Base-by-base conservation (phyloP, 2,113 vertebrate species). In the Sialia sialis region DNA sequence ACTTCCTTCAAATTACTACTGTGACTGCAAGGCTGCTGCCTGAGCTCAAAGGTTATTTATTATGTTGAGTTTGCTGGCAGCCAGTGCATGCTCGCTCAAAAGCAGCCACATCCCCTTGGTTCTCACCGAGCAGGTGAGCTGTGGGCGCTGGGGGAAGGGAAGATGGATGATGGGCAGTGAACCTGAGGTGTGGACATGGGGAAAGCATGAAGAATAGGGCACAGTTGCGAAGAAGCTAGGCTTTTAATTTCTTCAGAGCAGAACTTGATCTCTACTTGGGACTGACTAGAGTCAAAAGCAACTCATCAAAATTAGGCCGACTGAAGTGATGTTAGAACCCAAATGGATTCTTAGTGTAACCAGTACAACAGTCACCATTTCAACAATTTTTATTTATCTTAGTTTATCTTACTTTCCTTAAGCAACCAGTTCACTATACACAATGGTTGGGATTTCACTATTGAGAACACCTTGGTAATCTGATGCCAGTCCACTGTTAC, bases 11-110 rank as follows among this genome's bases (percentile, higher is more conserved):
- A 43, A 62, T 58, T 69, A 34, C 34, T 73, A 4, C 78, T 2
- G 3, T 58, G 63, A 86, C 82, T 58, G 59, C 66, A 87, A 87
- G 46, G 30, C 84, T 90, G 82, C 63, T 94, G 84, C 68, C 29
- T 2, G 14, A 90, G 78, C 90, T 95, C 92, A 90, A 83, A 93
- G 63, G 79, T 91, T 94, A 77, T 84, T 93, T 93, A 62, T 80
- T 76, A 51, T 55, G 59, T 79, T 83, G 66, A 80, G 63, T 92
- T 90, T 93, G 76, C 82, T 85, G 84, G 81, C 82, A 87, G 84
- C 58, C 58, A 85, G 82, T 49, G 83, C 64, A 69, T 38, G 79
- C 62, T 86, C 36, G 51, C 75, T 92, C 59, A 58, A 84, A 93
- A 90, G n/a, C 90, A 93, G 68, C 73, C 76, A 91, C 68, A 54